phyloP scores from a whole-genome alignment of 1,140 invertebrate species.

The Lasioglossum albipes region DNA sequence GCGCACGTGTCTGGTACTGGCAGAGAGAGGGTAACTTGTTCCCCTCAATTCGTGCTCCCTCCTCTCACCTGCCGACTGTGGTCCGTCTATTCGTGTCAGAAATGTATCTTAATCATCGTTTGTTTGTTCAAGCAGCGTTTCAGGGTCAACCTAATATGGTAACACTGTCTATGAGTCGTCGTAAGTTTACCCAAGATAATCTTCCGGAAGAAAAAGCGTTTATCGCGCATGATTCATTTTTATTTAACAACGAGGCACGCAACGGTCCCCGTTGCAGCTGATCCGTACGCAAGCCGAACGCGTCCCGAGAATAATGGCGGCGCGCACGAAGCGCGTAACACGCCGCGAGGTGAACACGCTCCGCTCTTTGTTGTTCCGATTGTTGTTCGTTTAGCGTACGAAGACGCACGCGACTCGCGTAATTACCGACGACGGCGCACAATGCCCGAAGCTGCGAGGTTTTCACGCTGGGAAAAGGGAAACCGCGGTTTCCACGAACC shows the following conservation, averaged over 20 bases:
- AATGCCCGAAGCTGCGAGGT: background rate
- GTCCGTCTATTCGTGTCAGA: no score
- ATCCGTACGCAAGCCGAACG: slow-evolving; percentile 14
- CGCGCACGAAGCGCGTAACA: background rate
- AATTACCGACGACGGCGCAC: slow-evolving; percentile 10
- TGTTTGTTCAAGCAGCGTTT: no score
- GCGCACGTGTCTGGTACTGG: no score
- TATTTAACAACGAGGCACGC: background rate
- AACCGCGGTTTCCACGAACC: background rate
- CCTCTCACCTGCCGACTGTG: no score
- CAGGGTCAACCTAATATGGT: no score
- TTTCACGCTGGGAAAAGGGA: slow-evolving; percentile 15
- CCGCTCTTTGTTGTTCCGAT: slow-evolving; percentile 12
- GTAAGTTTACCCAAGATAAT: no score
- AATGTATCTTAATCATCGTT: no score
- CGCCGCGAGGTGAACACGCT: background rate
- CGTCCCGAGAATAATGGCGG: background rate
- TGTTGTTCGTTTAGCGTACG: background rate
- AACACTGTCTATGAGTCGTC: no score
- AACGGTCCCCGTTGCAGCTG: slow-evolving; percentile 9
- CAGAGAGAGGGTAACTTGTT: no score
- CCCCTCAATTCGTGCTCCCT: no score
- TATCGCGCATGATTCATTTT: slow-evolving; percentile 29
- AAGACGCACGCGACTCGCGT: slow-evolving; percentile 6
- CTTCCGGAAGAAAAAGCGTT: no score